These are phyloP conservation scores for Oncorhynchus clarkii DNA, from an alignment of 2,113 vertebrate species.

Conservation along the genomic window DNA sequence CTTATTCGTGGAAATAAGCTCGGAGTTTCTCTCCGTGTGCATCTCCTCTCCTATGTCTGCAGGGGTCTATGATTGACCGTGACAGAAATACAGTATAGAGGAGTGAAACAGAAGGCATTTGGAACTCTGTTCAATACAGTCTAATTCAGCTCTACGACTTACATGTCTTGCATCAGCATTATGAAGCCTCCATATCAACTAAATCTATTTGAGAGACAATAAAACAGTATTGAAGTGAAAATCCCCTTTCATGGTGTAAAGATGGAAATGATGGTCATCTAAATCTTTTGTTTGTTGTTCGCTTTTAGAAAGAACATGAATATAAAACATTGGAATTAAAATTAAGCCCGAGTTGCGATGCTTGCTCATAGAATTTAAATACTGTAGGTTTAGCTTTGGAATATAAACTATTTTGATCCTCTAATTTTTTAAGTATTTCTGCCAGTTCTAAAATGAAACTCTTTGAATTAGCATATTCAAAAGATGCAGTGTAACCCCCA, in stretches of 20 bases:
- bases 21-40: slow-evolving; percentile 31
- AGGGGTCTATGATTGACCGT: slow-evolving; percentile 56
- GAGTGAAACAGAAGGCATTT: slow-evolving; percentile 28
- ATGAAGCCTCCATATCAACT: slow-evolving; percentile 16
- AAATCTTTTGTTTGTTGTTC: slow-evolving; percentile 10
- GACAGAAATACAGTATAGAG: slow-evolving; percentile 48
- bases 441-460: too few species aligned
- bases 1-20: slow-evolving; percentile 44
- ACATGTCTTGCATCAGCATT: slow-evolving; percentile 15
- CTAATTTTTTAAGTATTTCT: background rate
- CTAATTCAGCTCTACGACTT: slow-evolving; percentile 16
- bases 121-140: slow-evolving; percentile 14
- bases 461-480: background rate
- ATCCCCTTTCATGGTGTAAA: slow-evolving; percentile 20
- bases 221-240: slow-evolving; percentile 20
- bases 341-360: background rate
- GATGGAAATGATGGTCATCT: background rate
- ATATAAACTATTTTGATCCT: background rate
- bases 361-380: background rate
- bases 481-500: background rate
- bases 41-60: slow-evolving; percentile 34
- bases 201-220: slow-evolving; percentile 28
- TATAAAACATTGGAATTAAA: background rate
- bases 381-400: background rate
- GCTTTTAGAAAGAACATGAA: background rate